phyloP scores from a whole-genome alignment of 2,113 vertebrate species.

The Gavia stellata region DNA sequence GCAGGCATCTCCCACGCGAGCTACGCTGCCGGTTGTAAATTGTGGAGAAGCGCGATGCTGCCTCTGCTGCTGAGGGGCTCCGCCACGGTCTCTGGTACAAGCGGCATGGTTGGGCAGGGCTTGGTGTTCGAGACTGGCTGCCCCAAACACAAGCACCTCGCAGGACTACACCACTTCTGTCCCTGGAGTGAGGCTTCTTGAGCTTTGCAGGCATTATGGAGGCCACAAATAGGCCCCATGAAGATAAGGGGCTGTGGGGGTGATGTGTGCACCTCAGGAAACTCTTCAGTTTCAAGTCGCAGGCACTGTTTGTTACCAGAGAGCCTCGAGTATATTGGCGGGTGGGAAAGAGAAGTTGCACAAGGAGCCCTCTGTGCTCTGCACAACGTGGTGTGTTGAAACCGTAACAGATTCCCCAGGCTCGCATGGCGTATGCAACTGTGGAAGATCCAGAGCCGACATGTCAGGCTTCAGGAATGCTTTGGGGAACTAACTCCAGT shows the following conservation, averaged over 20 bases:
- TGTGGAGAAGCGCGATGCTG: rapidly evolving
- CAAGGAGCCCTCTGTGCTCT: background rate
- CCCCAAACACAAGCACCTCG: background rate
- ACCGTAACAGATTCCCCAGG: background rate
- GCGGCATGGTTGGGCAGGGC: rapidly evolving
- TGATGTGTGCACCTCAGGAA: background rate
- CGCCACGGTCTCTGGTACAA: rapidly evolving
- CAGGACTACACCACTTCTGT: rapidly evolving
- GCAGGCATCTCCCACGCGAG: background rate
- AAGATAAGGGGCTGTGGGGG: background rate
- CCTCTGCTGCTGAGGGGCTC: rapidly evolving
- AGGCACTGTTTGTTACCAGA: background rate
- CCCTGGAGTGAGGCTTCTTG: rapidly evolving
- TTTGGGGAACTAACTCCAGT: background rate
- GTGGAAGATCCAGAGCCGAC: background rate
- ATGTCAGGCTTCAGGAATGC: background rate
- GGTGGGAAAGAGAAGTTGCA: background rate
- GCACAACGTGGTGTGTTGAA: background rate
- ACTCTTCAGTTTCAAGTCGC: background rate
- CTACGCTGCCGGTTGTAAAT: rapidly evolving
- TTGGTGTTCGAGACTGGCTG: rapidly evolving
- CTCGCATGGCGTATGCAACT: background rate
- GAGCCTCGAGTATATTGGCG: too few relatives aligned
- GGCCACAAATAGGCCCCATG: rapidly evolving
- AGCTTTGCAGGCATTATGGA: background rate